phyloP scores from a whole-genome alignment of 2,113 vertebrate species.

The Ammospiza caudacuta region DNA sequence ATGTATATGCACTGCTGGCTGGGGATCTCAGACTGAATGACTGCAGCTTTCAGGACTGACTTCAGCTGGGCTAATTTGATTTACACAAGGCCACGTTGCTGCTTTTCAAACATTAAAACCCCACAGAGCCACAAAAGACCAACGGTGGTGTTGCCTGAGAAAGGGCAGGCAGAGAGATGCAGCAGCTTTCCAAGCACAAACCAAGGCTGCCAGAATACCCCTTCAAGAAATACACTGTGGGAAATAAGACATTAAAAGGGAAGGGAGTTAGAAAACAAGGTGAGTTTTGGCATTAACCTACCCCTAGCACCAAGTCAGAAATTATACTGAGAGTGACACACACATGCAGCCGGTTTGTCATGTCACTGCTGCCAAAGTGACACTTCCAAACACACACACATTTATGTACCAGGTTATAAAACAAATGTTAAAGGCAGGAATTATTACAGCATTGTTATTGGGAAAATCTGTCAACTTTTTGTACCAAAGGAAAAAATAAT shows the following conservation, averaged over 20 bases:
- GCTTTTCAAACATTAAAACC: conserved; percentile 21
- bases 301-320: not conserved
- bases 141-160: not conserved
- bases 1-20: conserved; percentile 1
- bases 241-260: not conserved
- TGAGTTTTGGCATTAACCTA: not conserved
- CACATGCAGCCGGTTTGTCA: not conserved
- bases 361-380: not conserved
- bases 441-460: not conserved
- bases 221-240: not conserved
- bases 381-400: not conserved
- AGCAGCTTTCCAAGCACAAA: not conserved
- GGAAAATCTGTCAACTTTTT: not conserved
- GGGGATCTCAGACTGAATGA: not conserved
- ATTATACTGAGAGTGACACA: rapidly evolving
- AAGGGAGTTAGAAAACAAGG: not conserved
- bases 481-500: not conserved
- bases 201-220: not conserved
- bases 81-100: not conserved
- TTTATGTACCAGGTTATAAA: not conserved
- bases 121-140: not conserved
- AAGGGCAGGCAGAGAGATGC: not conserved
- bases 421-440: not conserved
- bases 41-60: conserved; percentile 44
- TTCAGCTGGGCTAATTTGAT: conserved; percentile 40